Percentiles rank a stretch among this genome's conserved stretches.
Conservation (phyloP, 1,140 invertebrate species). For the Euwallacea similis region DNA sequence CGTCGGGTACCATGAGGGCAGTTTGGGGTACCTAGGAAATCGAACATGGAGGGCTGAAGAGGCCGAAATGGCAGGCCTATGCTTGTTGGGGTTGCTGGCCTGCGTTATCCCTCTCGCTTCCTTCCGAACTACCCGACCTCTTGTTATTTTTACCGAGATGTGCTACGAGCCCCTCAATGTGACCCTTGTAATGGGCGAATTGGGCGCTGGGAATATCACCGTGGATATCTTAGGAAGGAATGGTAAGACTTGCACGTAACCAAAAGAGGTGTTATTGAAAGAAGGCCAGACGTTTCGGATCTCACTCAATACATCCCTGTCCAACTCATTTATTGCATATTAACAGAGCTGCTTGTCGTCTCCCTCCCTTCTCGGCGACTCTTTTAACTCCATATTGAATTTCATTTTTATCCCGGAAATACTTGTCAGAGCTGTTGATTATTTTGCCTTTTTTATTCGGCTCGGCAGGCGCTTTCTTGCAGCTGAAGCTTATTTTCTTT, state of each 20-base stretch:
- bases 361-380: no score
- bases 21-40: neutral
- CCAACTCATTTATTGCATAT: no score
- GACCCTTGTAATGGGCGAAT: constrained; percentile 41
- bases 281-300: no score
- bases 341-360: no score
- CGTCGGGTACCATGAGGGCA: neutral
- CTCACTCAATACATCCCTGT: no score
- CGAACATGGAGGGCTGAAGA: constrained; percentile 49
- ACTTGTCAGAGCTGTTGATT: no score
- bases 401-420: no score
- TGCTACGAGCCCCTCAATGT: constrained; percentile 46
- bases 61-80: constrained; percentile 50
- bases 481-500: no score
- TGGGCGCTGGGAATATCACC: constrained; percentile 36
- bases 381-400: no score
- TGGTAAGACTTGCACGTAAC: constrained; percentile 39
- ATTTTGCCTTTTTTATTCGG: no score
- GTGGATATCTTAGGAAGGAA: constrained; percentile 39
- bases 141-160: constrained; percentile 46
- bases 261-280: no score
- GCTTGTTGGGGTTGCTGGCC: constrained; percentile 49
- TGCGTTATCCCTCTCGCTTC: constrained; percentile 44
- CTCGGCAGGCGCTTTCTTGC: no score
- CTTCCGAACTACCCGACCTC: constrained; percentile 33